phyloP scores from a whole-genome alignment of 2,797 vertebrate genomes.

The Sebastolobus alascanus region DNA sequence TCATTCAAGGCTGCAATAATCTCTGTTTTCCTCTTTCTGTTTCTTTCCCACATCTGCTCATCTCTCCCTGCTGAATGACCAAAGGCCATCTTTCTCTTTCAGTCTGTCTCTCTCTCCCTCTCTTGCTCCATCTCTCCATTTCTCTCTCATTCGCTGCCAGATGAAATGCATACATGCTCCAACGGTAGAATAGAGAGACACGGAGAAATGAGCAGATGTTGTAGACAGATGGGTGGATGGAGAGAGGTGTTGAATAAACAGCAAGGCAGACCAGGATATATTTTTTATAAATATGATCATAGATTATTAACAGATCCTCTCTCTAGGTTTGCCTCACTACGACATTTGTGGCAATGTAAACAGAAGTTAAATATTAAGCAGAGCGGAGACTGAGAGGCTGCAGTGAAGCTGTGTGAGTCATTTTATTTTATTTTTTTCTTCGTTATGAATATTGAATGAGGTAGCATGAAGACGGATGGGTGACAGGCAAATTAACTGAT shows the following conservation, averaged over 20 bases:
- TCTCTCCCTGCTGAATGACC: constrained; percentile 54
- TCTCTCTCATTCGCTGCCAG: constrained; percentile 72
- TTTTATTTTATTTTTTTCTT: constrained; percentile 36
- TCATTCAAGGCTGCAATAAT: constrained; percentile 61
- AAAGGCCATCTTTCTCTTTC: constrained; percentile 55
- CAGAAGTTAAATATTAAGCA: constrained; percentile 76
- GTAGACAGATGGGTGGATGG: constrained; percentile 67
- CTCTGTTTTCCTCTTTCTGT: constrained; percentile 49
- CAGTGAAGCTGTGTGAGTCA: constrained; percentile 34
- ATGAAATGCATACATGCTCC: constrained; percentile 64
- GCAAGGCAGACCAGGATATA: constrained; percentile 50
- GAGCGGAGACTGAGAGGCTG: constrained; percentile 36
- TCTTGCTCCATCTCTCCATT: constrained; percentile 44
- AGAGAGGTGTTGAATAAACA: constrained; percentile 52
- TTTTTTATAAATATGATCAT: constrained; percentile 70
- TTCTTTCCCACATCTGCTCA: constrained; percentile 69
- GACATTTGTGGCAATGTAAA: constrained; percentile 67
- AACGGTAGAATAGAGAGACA: constrained; percentile 36
- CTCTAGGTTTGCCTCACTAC: constrained; percentile 52
- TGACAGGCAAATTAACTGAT: constrained; percentile 49
- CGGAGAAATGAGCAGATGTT: constrained; percentile 67
- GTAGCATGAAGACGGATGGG: constrained; percentile 41
- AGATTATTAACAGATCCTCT: constrained; percentile 68
- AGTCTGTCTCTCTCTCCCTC: constrained; percentile 19
- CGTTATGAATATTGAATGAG: constrained; percentile 68